phyloP scores from a whole-genome alignment of 2,113 vertebrate species.

The Oreochromis spilurus region DNA sequence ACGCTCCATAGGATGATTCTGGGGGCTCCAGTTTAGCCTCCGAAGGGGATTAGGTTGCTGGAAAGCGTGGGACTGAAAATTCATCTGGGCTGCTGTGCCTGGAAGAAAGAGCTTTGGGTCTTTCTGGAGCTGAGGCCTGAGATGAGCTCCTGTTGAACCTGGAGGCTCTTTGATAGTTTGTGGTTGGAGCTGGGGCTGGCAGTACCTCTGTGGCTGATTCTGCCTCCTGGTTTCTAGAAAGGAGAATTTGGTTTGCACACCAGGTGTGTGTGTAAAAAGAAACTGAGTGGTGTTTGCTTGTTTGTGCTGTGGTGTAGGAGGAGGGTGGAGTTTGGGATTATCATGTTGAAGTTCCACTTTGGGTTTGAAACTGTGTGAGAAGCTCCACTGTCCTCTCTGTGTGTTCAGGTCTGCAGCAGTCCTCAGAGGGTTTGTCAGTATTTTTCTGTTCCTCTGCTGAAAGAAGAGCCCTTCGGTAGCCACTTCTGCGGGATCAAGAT shows the following conservation, averaged over 20 bases:
- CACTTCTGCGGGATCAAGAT: neutral
- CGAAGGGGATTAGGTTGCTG: neutral
- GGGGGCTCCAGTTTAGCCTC: slow-evolving; percentile 18
- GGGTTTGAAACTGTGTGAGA: neutral
- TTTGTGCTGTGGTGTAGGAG: neutral
- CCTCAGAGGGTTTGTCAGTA: neutral
- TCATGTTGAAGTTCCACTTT: neutral
- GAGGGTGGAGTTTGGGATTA: neutral
- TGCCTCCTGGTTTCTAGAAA: neutral
- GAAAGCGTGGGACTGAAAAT: neutral
- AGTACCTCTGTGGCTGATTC: neutral
- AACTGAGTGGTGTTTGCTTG: neutral
- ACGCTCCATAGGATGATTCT: neutral
- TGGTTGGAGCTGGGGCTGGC: neutral
- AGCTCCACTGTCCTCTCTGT: neutral
- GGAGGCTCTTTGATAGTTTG: neutral
- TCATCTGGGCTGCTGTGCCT: neutral
- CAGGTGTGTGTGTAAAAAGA: neutral
- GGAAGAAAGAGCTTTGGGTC: neutral
- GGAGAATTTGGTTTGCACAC: neutral
- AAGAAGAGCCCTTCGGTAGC: neutral
- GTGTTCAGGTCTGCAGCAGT: neutral
- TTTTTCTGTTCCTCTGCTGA: neutral
- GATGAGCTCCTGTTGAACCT: neutral
- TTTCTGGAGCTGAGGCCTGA: neutral